Evolutionary conservation across 2,113 vertebrate genomes (phyloP).

Genomic region (Kobus ellipsiprymnus): DNA sequence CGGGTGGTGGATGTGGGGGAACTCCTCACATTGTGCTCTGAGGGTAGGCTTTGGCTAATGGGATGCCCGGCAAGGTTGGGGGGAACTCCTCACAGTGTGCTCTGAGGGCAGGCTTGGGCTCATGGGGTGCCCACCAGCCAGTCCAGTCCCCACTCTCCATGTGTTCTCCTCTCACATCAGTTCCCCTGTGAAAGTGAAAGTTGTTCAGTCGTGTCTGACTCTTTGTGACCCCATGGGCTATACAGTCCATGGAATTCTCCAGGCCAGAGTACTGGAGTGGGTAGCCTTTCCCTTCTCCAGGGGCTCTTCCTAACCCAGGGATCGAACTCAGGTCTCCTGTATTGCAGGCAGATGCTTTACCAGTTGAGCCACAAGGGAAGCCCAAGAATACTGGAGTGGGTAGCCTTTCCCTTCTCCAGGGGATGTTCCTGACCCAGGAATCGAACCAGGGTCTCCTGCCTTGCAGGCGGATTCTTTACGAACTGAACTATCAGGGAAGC

Average conservation of each 20-base stretch:
- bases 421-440: background rate
- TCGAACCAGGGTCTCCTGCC: background rate
- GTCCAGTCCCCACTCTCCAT: background rate
- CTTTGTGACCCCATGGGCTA: background rate
- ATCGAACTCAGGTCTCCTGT: no score
- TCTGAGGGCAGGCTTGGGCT: background rate
- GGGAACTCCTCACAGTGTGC: background rate
- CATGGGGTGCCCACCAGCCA: background rate
- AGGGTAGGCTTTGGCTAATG: background rate
- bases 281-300: no score
- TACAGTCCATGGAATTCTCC: background rate
- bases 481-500: background rate
- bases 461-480: rapidly evolving
- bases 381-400: no score
- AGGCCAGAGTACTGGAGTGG: background rate
- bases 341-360: no score
- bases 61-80: no score
- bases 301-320: no score
- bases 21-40: background rate
- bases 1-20: no score
- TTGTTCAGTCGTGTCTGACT: rapidly evolving
- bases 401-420: background rate
- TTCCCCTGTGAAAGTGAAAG: background rate
- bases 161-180: background rate
- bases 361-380: no score